phyloP scores from a whole-genome alignment of 1,140 invertebrate genomes.

The Metopolophium dirhodum region DNA sequence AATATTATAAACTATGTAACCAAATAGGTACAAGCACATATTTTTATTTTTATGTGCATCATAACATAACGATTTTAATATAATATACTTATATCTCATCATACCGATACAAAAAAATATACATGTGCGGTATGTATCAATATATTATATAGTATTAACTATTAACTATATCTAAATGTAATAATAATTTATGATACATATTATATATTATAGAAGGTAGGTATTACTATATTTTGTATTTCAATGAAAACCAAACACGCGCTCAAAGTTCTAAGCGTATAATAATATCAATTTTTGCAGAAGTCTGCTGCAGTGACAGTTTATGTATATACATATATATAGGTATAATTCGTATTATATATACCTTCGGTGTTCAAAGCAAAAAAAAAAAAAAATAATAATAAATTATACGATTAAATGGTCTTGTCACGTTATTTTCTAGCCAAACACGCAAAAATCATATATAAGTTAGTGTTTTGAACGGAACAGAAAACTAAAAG shows the following conservation, averaged over 20 bases:
- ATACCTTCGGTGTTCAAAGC: not conserved
- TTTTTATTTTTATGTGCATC: not conserved
- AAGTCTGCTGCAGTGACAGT: not conserved
- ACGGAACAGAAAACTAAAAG: not conserved
- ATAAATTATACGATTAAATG: conserved; percentile 11
- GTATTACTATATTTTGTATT: not conserved
- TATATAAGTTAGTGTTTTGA: conserved; percentile 9
- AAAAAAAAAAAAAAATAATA: not conserved
- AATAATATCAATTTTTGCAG: not conserved
- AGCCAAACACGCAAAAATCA: conserved; percentile 13
- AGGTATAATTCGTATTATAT: not conserved
- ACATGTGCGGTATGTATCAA: not conserved
- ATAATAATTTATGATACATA: not conserved
- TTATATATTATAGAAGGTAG: not conserved
- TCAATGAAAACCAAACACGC: not conserved
- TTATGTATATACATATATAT: not conserved
- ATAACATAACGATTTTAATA: not conserved
- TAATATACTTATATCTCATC: not conserved
- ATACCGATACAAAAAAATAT: not conserved
- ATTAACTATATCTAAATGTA: not conserved
- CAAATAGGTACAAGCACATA: no score
- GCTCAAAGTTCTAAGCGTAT: not conserved
- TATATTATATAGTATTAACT: not conserved
- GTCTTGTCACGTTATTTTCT: conserved; percentile 21
- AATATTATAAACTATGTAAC: no score